Percentiles rank a stretch among this genome's conserved stretches.
These are phyloP conservation scores for Monopterus albus DNA, from an alignment of 2,113 vertebrate species.

Conservation along the genomic window DNA sequence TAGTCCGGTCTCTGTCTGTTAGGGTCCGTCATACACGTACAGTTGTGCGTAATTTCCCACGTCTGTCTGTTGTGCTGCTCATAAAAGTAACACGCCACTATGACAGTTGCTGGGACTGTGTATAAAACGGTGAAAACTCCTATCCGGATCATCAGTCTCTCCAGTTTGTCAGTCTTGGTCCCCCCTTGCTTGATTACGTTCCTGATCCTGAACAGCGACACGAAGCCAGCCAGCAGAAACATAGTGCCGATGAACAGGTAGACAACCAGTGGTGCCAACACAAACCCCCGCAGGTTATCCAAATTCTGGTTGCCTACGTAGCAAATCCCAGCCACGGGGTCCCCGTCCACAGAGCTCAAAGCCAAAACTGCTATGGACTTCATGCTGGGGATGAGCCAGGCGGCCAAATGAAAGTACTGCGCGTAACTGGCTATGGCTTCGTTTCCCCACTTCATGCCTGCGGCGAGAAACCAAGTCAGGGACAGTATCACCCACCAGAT, in stretches of 20 bases:
- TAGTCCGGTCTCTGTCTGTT: slow-evolving; percentile 84
- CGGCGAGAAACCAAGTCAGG: slow-evolving; percentile 92
- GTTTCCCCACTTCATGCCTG: slow-evolving; percentile 93
- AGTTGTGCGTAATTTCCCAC: slow-evolving; percentile 94
- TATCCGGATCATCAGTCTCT: slow-evolving; percentile 94
- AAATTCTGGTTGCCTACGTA: slow-evolving; percentile 95
- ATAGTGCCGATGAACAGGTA: slow-evolving; percentile 94
- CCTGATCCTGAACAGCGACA: slow-evolving; percentile 93
- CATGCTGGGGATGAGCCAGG: slow-evolving; percentile 94
- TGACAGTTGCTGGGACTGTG: slow-evolving; percentile 91
- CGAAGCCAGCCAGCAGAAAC: slow-evolving; percentile 95
- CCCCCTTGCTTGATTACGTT: slow-evolving; percentile 94
- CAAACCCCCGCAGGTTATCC: slow-evolving; percentile 92
- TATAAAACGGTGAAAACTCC: slow-evolving; percentile 94
- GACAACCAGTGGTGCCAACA: slow-evolving; percentile 92
- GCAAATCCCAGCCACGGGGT: slow-evolving; percentile 93
- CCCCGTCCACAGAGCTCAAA: slow-evolving; percentile 93
- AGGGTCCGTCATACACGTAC: slow-evolving; percentile 84
- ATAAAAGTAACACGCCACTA: slow-evolving; percentile 95
- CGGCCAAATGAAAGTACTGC: slow-evolving; percentile 94
- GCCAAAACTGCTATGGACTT: slow-evolving; percentile 93
- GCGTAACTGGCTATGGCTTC: slow-evolving; percentile 92
- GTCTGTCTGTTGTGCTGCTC: slow-evolving; percentile 93
- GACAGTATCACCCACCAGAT: slow-evolving; percentile 94
- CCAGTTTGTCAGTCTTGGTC: slow-evolving; percentile 94